Conservation (phyloP, 92 coral and sea anemone genomes). For the Actinernus sp. region DNA sequence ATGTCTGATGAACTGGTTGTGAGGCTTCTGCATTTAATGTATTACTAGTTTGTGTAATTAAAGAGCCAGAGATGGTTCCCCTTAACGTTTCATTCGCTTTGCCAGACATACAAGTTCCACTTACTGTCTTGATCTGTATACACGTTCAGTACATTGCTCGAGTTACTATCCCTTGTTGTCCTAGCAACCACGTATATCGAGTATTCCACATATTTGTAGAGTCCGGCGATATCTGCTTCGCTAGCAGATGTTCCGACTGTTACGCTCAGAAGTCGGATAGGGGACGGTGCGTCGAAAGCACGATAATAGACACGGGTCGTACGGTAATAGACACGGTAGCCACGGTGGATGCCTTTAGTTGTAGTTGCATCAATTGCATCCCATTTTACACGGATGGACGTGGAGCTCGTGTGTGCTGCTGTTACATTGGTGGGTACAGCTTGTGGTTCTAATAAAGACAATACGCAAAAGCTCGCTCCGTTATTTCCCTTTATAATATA, state of each 20-base stretch:
- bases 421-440: conserved; percentile 63
- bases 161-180: conserved; percentile 66
- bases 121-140: conserved; percentile 76
- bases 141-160: conserved; percentile 18
- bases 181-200: conserved; percentile 65
- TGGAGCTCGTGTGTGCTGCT: conserved; percentile 71
- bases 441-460: conserved; percentile 87
- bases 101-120: conserved; percentile 10
- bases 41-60: too few species aligned
- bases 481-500: too few species aligned
- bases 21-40: too few species aligned
- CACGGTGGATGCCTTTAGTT: conserved; percentile 56
- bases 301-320: conserved; percentile 66
- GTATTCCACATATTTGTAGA: conserved; percentile 76
- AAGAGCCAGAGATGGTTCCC: too few species aligned
- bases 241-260: conserved; percentile 35
- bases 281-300: conserved; percentile 44
- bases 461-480: too few species aligned
- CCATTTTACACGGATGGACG: conserved; percentile 77
- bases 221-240: conserved; percentile 18
- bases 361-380: conserved; percentile 42
- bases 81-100: too few species aligned
- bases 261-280: conserved; percentile 18
- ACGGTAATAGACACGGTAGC: conserved; percentile 67
- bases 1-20: too few species aligned